A percentile compares a stretch with the other conserved stretches of the same genome.
phyloP scores from a whole-genome alignment of 2,888 invertebrate genomes.

The Drepanosiphum platanoidis region DNA sequence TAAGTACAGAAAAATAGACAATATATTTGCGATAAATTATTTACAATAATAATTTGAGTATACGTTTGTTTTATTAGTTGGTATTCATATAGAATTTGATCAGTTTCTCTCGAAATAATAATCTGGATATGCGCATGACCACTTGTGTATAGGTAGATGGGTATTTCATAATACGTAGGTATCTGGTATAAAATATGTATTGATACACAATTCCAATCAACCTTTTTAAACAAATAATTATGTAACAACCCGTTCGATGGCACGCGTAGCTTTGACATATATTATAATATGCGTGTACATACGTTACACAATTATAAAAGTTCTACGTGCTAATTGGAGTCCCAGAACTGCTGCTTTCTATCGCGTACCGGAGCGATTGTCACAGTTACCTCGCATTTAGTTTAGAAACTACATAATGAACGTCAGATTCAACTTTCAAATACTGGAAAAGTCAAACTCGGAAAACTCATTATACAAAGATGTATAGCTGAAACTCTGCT shows the following conservation, averaged over 20 bases:
- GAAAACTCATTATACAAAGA: slow-evolving; percentile 46
- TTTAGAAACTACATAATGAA: slow-evolving; percentile 52
- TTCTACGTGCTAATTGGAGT: slow-evolving; percentile 42
- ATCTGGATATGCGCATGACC: neutral
- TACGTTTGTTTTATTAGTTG: too few species aligned
- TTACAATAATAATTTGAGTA: too few species aligned
- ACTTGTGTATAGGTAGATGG: neutral
- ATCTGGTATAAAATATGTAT: neutral
- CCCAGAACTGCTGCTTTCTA: neutral
- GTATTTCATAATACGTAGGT: neutral
- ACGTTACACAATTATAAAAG: slow-evolving; percentile 43
- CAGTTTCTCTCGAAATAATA: too few species aligned
- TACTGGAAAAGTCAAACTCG: slow-evolving; percentile 36
- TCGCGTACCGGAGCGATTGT: slow-evolving; percentile 19
- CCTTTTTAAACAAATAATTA: neutral
- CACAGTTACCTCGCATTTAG: slow-evolving; percentile 14
- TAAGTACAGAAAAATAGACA: too few species aligned
- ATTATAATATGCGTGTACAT: neutral
- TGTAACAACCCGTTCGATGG: neutral
- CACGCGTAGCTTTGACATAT: neutral
- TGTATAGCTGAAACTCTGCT: neutral
- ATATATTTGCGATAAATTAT: too few species aligned
- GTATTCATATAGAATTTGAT: too few species aligned
- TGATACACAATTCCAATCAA: slow-evolving; percentile 32
- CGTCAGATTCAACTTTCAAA: slow-evolving; percentile 27